Base-by-base conservation (phyloP, 1,140 invertebrate species). In the Oreohelix idahoensis region DNA sequence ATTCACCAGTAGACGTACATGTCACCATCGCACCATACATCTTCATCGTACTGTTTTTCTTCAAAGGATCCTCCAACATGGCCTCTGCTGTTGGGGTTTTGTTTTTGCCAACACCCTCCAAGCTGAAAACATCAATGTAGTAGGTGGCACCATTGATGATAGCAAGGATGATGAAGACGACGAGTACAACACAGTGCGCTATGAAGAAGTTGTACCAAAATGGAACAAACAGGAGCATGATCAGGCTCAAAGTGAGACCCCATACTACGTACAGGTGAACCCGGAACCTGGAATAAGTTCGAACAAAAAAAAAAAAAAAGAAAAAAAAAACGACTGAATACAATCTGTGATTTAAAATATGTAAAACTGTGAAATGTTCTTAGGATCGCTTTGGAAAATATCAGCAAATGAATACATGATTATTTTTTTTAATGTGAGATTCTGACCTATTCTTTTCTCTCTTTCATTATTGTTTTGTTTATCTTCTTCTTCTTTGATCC, bases 111-210 rank as follows among this genome's bases (percentile, higher is more conserved):
- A 63, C 23, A 32, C 77, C 51, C 39, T 79, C 77, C 80, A 88
- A 89, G 90, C 86, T 86, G 81, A 90, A 89, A 2, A 91, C 89
- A 86, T 91, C 87, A n/a, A 91, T 84, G 83, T 90, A 90, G 81
- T 88, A 91, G 36, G 81, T 87, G 11, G 86, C 90, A 13, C 90
- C 90, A 69, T 90, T 90, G 79, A 84, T 90, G 0, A 86, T 79
- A 23, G 88, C 77, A 1, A 86, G 63, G 10, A 86, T 17, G 11
- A 77, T 76, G 51, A 88, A 84, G 26, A 87, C 45, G 26, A 71
- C 81, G 4, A 91, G 49, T n/a, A 86, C 73, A 15, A 88, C 66
- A 71, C 87, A 87, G 42, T 91, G 87, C 0, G 87, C 87, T 10
- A 87, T 77, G 79, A 86, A 90, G 66, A 84, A 89, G 51, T 87